Percentiles rank a stretch among this genome's conserved stretches.
phyloP scores from a whole-genome alignment of 2,797 vertebrate genomes.

The Acipenser ruthenus region DNA sequence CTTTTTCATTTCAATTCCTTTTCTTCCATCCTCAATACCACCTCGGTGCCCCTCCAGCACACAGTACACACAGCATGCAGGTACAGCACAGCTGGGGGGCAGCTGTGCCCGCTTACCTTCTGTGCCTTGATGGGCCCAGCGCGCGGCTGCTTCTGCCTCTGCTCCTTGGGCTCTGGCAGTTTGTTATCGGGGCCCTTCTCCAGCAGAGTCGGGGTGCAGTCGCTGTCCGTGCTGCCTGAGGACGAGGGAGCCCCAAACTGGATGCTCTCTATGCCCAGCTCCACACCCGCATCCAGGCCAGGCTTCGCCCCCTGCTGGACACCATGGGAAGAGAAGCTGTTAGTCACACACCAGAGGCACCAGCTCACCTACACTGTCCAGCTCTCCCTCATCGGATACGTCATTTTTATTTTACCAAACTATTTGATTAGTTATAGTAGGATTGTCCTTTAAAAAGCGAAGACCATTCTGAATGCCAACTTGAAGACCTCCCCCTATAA shows the following conservation, averaged over 20 bases:
- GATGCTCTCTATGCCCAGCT: slow-evolving; percentile 87
- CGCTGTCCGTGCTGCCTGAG: slow-evolving; percentile 85
- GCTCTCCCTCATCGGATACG: no score
- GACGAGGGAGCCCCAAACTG: slow-evolving; percentile 95
- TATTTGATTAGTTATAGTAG: no score
- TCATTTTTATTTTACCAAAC: no score
- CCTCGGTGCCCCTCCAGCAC: no score
- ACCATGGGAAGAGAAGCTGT: not conserved
- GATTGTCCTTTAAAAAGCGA: no score
- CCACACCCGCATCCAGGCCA: slow-evolving; percentile 67
- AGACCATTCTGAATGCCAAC: no score
- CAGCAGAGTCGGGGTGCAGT: slow-evolving; percentile 72
- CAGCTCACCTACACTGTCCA: no score
- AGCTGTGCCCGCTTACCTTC: slow-evolving; percentile 63
- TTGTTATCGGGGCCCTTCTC: slow-evolving; percentile 77
- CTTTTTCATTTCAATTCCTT: no score
- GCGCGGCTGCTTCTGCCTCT: slow-evolving; percentile 89
- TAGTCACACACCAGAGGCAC: not conserved
- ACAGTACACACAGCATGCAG: not conserved
- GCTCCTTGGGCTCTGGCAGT: slow-evolving; percentile 92
- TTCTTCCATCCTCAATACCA: no score
- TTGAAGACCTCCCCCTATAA: no score
- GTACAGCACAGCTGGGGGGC: not conserved
- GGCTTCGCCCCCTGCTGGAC: slow-evolving; percentile 65
- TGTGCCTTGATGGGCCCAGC: slow-evolving; percentile 94